Percentiles rank a stretch among this genome's conserved stretches.
Conservation (phyloP, 2,113 vertebrate species). For the Hippopotamus amphibius region DNA sequence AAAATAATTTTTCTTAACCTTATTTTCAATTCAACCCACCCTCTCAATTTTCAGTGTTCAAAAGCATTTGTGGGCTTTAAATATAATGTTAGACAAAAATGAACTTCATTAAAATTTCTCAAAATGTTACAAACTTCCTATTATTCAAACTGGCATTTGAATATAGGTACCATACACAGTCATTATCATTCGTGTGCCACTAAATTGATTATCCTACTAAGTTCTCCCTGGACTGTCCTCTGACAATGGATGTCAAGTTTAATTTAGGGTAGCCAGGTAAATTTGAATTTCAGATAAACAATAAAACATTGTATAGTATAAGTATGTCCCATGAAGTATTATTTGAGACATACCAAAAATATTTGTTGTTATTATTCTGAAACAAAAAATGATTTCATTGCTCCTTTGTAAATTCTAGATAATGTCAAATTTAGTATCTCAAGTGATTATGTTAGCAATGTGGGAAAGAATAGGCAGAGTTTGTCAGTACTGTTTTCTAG, state of each 20-base stretch:
- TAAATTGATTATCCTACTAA: not conserved
- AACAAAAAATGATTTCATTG: not conserved
- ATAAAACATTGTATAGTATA: not conserved
- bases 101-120: not conserved
- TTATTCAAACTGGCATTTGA: not conserved
- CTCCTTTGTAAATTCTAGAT: not conserved
- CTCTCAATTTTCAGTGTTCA: not conserved
- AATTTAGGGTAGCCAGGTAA: not conserved
- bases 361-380: not conserved
- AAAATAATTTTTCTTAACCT: constrained; percentile 6
- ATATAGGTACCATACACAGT: not conserved
- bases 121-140: not conserved
- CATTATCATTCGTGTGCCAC: not conserved
- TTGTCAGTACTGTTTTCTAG: not conserved
- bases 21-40: not conserved
- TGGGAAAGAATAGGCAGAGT: not conserved
- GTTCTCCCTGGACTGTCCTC: not conserved
- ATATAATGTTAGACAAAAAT: not conserved
- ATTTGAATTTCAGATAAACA: not conserved
- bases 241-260: not conserved
- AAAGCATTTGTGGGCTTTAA: not conserved
- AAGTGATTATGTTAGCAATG: not conserved
- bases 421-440: not conserved
- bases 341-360: not conserved
- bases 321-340: not conserved